Conservation (phyloP, 2,888 invertebrate genomes). For the Stramonita haemastoma region DNA sequence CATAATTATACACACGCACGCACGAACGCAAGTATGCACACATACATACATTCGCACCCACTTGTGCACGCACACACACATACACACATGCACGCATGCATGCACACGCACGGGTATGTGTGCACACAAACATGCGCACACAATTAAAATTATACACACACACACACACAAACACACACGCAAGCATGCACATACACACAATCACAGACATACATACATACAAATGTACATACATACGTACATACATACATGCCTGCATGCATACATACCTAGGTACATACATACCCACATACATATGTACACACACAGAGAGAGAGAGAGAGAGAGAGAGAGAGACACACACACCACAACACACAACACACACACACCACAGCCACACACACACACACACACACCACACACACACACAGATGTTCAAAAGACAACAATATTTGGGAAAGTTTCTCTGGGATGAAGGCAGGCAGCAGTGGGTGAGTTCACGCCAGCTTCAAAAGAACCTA, state of each 20-base stretch:
- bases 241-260: not conserved
- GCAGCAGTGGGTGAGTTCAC: no score
- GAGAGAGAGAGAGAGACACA: not conserved
- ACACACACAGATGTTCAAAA: no score
- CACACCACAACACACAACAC: no score
- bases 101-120: not conserved
- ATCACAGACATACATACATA: not conserved
- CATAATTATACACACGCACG: no score
- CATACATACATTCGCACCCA: not conserved
- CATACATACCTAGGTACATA: not conserved
- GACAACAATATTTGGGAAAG: no score
- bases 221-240: not conserved
- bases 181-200: not conserved
- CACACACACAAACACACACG: not conserved
- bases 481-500: no score
- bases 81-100: constrained; percentile 9
- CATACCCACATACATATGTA: not conserved
- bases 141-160: not conserved
- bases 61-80: constrained; percentile 9
- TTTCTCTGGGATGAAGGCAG: no score
- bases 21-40: not conserved
- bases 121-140: not conserved
- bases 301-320: not conserved
- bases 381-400: no score
- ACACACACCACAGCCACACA: no score